These are phyloP conservation scores for Drosophila subobscura DNA, from an alignment of 1,140 invertebrate genomes.

Conservation along the genomic window DNA sequence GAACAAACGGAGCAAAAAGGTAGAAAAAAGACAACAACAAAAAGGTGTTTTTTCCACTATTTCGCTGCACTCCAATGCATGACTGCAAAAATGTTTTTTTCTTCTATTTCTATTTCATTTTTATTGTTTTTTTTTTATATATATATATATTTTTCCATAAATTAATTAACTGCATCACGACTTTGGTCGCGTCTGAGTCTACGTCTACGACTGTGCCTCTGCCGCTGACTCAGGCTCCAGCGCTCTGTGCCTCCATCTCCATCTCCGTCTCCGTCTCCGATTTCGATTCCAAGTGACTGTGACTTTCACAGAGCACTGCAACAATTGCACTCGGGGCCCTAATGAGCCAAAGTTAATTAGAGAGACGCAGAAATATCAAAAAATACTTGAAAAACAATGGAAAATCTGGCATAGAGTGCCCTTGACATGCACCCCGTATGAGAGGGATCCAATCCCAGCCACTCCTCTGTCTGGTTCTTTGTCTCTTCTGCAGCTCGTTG, in stretches of 20 bases:
- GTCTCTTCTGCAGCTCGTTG: not conserved
- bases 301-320: constrained; percentile 67
- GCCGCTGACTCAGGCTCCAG: constrained; percentile 28
- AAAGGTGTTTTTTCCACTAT: constrained; percentile 58
- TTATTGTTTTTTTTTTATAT: constrained; percentile 40
- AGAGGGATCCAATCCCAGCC: not conserved
- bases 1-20: constrained; percentile 16
- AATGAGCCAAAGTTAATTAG: constrained; percentile 65
- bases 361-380: constrained; percentile 42
- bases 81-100: constrained; percentile 34
- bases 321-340: constrained; percentile 43
- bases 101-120: constrained; percentile 51
- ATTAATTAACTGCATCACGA: constrained; percentile 78
- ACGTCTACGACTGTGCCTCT: constrained; percentile 3
- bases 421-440: constrained; percentile 48
- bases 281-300: constrained; percentile 6
- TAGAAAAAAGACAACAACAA: constrained; percentile 35
- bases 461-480: not conserved
- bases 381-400: constrained; percentile 37
- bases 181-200: constrained; percentile 51
- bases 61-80: constrained; percentile 43
- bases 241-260: too few relatives aligned
- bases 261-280: too few relatives aligned
- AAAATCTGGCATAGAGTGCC: constrained; percentile 32
- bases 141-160: constrained; percentile 65